phyloP scores from a whole-genome alignment of 1,140 invertebrate species.

The Tachypleus tridentatus region DNA sequence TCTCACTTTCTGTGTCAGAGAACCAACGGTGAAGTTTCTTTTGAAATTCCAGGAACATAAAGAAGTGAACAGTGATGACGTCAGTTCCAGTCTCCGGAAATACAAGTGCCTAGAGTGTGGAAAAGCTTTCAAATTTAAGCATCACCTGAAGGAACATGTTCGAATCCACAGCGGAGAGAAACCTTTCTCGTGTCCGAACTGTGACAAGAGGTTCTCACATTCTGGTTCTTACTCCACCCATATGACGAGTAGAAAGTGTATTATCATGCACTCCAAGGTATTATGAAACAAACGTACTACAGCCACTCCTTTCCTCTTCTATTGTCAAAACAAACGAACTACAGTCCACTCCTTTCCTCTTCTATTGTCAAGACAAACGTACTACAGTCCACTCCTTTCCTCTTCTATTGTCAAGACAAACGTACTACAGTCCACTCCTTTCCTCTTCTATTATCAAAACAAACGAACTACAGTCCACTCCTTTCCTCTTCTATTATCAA shows the following conservation, averaged over 20 bases:
- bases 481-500: too few relatives aligned
- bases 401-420: too few relatives aligned
- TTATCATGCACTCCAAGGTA: conserved; percentile 75
- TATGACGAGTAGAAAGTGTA: conserved; percentile 98
- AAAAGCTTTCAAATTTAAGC: conserved; percentile 99
- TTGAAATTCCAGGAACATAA: neutral
- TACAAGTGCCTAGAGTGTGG: conserved; percentile 97
- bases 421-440: too few relatives aligned
- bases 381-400: too few relatives aligned
- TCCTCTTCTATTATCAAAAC: too few relatives aligned
- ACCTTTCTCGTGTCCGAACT: conserved; percentile 93
- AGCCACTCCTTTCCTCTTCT: too few relatives aligned
- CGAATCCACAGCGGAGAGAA: conserved; percentile 96
- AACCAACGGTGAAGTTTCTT: neutral
- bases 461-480: too few relatives aligned
- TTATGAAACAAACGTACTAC: too few relatives aligned
- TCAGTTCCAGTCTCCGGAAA: conserved; percentile 76
- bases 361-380: too few relatives aligned
- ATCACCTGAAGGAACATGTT: conserved; percentile 96
- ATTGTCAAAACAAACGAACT: too few relatives aligned
- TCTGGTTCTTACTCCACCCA: conserved; percentile 98
- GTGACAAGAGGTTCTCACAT: conserved; percentile 96
- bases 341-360: too few relatives aligned
- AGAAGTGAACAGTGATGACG: conserved; percentile 48
- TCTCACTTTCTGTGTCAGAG: neutral